Evolutionary conservation across 2,888 invertebrate genomes (phyloP).

Genomic region (Lymantria monacha): DNA sequence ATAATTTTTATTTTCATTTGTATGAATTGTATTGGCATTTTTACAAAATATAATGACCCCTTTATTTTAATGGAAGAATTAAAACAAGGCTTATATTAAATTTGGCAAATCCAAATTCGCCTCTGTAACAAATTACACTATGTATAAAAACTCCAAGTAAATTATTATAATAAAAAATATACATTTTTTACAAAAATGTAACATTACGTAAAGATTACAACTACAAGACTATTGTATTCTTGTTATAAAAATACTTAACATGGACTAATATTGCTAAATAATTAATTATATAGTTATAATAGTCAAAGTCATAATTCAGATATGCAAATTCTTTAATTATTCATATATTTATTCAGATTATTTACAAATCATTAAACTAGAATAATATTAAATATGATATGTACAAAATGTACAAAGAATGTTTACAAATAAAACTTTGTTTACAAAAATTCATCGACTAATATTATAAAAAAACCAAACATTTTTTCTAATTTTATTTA

Average conservation of each 20-base stretch:
- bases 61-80: constrained; percentile 74
- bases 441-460: constrained; percentile 34
- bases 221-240: constrained; percentile 56
- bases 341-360: constrained; percentile 64
- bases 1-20: constrained; percentile 78
- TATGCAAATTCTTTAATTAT: constrained; percentile 60
- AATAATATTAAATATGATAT: constrained; percentile 57
- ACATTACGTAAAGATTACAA: constrained; percentile 56
- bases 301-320: constrained; percentile 62
- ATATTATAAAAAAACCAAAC: constrained; percentile 14
- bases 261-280: constrained; percentile 63
- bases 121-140: constrained; percentile 64
- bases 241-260: constrained; percentile 71
- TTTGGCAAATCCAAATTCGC: constrained; percentile 80
- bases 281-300: constrained; percentile 49
- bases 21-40: constrained; percentile 75
- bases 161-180: constrained; percentile 76
- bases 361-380: constrained; percentile 56
- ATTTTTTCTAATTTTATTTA: constrained; percentile 17
- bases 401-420: constrained; percentile 69
- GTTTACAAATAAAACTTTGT: constrained; percentile 33
- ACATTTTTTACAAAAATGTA: constrained; percentile 78
- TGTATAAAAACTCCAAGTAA: constrained; percentile 65
- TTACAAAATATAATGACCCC: constrained; percentile 77
- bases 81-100: constrained; percentile 75